Conservation (phyloP, 2,797 vertebrate genomes). For the Gadopsis bispinosus region DNA sequence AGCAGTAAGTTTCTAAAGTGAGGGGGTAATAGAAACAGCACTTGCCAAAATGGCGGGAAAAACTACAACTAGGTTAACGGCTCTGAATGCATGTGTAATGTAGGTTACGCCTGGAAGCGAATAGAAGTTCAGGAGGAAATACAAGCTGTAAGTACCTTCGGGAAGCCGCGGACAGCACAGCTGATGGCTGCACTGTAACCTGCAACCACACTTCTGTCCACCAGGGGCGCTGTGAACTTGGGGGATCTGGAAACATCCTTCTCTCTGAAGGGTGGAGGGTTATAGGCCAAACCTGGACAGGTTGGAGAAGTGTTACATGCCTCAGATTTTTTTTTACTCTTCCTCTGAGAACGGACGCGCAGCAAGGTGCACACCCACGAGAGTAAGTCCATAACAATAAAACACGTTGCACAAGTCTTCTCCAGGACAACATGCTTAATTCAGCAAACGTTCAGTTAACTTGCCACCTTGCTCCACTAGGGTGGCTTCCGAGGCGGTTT, state of each 20-base stretch:
- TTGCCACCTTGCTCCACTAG: not conserved
- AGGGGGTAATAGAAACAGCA: too few species aligned
- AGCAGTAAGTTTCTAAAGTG: too few species aligned
- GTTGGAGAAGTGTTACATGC: not conserved
- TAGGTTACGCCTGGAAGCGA: too few species aligned
- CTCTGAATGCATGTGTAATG: too few species aligned
- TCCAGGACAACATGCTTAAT: not conserved
- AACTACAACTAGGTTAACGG: too few species aligned
- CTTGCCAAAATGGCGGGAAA: too few species aligned
- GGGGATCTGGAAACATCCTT: slow-evolving; percentile 85
- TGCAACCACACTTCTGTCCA: slow-evolving; percentile 89
- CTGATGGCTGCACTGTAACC: slow-evolving; percentile 91
- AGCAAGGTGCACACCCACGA: not conserved
- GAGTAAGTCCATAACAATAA: not conserved
- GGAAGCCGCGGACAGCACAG: slow-evolving; percentile 89
- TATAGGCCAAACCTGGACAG: slow-evolving; percentile 78
- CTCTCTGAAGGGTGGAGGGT: slow-evolving; percentile 82
- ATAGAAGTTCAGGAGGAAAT: too few species aligned
- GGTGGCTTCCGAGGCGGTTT: not conserved
- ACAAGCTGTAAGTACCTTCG: slow-evolving; percentile 83
- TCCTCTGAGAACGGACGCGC: not conserved
- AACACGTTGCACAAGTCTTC: not conserved
- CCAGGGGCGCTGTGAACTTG: slow-evolving; percentile 88
- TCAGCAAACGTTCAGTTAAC: not conserved
- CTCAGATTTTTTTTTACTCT: not conserved